Evolutionary conservation across 2,113 vertebrate species (phyloP), one percentile per base, ranked within the genome.

Genomic region (Ictalurus furcatus): DNA sequence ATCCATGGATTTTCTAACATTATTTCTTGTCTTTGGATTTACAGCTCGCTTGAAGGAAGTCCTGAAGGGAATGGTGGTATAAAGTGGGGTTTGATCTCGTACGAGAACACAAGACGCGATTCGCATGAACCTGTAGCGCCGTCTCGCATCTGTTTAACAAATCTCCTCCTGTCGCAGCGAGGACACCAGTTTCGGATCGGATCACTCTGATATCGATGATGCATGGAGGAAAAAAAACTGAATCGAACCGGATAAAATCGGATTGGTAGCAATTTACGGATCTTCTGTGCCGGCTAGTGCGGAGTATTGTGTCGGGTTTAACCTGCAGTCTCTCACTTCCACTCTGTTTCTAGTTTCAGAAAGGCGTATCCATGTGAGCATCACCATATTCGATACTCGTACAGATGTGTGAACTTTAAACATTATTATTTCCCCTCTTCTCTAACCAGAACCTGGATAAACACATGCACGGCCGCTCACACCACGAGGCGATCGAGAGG

Each of bases 401-500:
- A 65, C 17, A 16, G 17, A 3, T n/a, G 30, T 67, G 37, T 40
- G 34, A 67, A 48, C 37, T 40, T 48, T 61, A 63, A 52, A 34
- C 16, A n/a, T 19, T 2, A 84, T 21, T 91, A 6, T 12, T 85
- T 28, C 37, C 85, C 17, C n/a, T 3, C 3, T 37, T 44, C 23
- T n/a, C 48, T 44, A 30, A 74, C 61, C 87, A 96, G 95, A 67
- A 90, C 0, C 34, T 19, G 28, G 91, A 92, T 0, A 58, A 88
- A 0, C 95, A 96, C 67, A 84, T 93, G 85, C 94, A 96, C 11
- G 80, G 93, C 34, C 76, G 92, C 78, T 3, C 9, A 2, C 95
- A 96, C 89, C 95, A 96, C 91, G 65, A 23, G 58, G 90, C 92
- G 67, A 90, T 95, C 85, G 92, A 94, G 37, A 61, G 14, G 1